Percentiles rank a stretch among this genome's conserved stretches.
Conservation (phyloP, 1,140 invertebrate genomes). For the Copidosoma floridanum region DNA sequence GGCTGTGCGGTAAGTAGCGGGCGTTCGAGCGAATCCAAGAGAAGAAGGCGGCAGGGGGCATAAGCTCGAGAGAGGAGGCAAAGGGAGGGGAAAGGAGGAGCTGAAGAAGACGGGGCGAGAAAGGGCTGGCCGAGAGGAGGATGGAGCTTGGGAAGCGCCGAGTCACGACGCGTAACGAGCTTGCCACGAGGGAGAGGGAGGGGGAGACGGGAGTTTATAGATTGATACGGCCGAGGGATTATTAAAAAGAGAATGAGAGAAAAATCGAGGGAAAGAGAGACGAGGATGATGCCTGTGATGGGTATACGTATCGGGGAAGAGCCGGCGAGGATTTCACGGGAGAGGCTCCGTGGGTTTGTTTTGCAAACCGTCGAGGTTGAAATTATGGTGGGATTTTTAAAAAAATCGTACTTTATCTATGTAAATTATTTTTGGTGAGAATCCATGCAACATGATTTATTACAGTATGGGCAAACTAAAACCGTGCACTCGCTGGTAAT, state of each 20-base stretch:
- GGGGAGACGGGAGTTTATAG: constrained; percentile 16
- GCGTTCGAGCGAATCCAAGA: not conserved
- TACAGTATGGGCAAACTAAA: too few species aligned
- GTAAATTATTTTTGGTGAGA: too few species aligned
- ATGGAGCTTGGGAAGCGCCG: constrained; percentile 27
- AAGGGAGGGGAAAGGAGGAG: not conserved
- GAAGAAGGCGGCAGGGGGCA: not conserved
- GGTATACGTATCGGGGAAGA: not conserved
- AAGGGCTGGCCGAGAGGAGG: not conserved
- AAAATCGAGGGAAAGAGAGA: not conserved
- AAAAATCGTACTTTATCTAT: too few species aligned
- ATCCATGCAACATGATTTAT: too few species aligned
- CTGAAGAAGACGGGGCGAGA: not conserved
- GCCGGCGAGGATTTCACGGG: too few species aligned
- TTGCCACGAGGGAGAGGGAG: constrained; percentile 13
- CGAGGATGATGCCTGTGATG: not conserved
- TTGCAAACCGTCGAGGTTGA: too few species aligned
- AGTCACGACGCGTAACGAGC: constrained; percentile 34
- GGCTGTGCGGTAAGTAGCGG: too few species aligned
- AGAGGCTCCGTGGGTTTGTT: too few species aligned
- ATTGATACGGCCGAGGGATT: constrained; percentile 15
- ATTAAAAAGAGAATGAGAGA: constrained; percentile 14
- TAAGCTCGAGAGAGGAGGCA: not conserved
- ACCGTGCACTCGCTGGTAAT: too few species aligned
- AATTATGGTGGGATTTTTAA: too few species aligned